Base-by-base conservation (phyloP, 2,888 invertebrate species). In the Petrolisthes cinctipes region DNA sequence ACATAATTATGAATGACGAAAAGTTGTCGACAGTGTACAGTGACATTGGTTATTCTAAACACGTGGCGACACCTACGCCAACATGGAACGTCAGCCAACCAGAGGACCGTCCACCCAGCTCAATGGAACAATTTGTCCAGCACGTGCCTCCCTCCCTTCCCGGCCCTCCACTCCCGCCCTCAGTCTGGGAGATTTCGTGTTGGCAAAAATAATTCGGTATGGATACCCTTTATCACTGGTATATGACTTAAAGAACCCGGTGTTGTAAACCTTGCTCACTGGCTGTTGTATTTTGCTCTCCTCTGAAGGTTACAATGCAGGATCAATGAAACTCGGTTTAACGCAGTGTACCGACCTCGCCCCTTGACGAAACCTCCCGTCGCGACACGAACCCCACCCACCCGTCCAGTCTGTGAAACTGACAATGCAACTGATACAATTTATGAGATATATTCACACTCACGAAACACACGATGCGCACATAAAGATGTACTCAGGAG, bases 51-150 rank as follows among this genome's bases (percentile, higher is more conserved):
- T 37, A 37, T 37, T 37, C 37, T 37, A 37, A 37, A 37, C 37
- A 37, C 37, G 37, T 37, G 37, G 37, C 37, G 37, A 37, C 37
- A 37, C 37, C 37, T 37, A 37, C 37, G 37, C 37, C 37, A 37
- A 37, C 37, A 37, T 0, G 37, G 37, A 37, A 37, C 37, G 37
- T 37, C 37, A 37, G 37, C 37, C 37, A 37, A 37, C 37, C 37
- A 37, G 37, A 37, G 37, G 20, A 71, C 71, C 71, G 14, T 71
- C 71, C 20, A 71, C 20, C 71, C 71, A n/a, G n/a, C 71, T 71
- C 71, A 71, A 71, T 71, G 71, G 71, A 71, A 71, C 71, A 71
- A 71, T 71, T 71, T 71, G 71, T 71, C 71, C 20, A 14, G 71
- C 71, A 71, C 71, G 71, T 71, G 71, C 20, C 71, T 71, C 61